A percentile compares a stretch with the other conserved stretches of the same genome.
phyloP scores from a whole-genome alignment of 2,888 invertebrate species.

The Auanema sp. region DNA sequence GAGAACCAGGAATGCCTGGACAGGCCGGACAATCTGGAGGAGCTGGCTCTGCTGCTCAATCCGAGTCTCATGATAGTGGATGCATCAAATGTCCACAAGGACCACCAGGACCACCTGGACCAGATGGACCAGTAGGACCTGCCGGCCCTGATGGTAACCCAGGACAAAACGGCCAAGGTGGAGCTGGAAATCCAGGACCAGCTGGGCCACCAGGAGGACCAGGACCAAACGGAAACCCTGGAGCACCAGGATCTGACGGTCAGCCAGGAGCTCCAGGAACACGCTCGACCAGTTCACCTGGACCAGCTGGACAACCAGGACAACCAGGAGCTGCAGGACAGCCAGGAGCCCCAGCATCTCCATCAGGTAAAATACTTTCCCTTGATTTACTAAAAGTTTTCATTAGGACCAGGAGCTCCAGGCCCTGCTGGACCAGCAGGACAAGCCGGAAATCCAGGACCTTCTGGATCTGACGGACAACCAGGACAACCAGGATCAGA shows the following conservation, averaged over 20 bases:
- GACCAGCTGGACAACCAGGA: not conserved
- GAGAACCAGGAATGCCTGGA: conserved; percentile 44
- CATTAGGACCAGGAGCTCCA: conserved; percentile 29
- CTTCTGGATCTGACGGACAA: conserved; percentile 40
- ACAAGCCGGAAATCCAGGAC: conserved; percentile 36
- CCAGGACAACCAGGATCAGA: conserved; percentile 19
- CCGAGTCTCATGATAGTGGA: conserved; percentile 36
- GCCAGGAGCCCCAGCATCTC: not conserved
- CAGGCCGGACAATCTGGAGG: conserved; percentile 46
- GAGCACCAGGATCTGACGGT: conserved; percentile 12
- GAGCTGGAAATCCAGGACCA: conserved; percentile 36
- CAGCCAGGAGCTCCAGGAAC: too few relatives aligned
- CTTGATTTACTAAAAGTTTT: not conserved
- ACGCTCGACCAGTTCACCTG: too few relatives aligned
- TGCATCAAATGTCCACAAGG: conserved; percentile 55
- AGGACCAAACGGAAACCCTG: conserved; percentile 31
- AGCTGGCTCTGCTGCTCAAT: not conserved
- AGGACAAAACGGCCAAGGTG: conserved; percentile 35
- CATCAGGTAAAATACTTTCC: not conserved
- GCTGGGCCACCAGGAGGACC: conserved; percentile 25
- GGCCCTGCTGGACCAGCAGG: conserved; percentile 43
- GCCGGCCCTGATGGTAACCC: conserved; percentile 20
- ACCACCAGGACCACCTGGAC: conserved; percentile 49
- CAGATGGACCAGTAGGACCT: conserved; percentile 40
- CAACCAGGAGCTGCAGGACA: too few relatives aligned